Evolutionary conservation across 1,140 invertebrate genomes (phyloP).

Genomic region (Nixonia krombeini): DNA sequence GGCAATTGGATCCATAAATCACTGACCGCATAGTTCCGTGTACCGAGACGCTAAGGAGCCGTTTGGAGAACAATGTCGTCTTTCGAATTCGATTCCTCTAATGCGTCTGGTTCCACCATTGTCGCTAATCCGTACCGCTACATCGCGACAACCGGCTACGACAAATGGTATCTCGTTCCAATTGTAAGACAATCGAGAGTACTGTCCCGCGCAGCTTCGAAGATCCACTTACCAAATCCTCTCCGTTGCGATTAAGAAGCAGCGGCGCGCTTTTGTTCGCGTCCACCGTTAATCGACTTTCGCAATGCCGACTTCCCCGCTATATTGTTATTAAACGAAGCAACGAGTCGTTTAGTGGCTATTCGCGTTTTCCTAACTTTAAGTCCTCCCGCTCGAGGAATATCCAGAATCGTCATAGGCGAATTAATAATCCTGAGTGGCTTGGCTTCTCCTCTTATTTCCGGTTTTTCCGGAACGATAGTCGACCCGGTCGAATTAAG

Average conservation of each 20-base stretch:
- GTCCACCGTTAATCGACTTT: background rate
- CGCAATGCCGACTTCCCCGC: background rate
- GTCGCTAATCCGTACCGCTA: constrained; percentile 25
- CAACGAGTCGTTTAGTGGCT: too few relatives aligned
- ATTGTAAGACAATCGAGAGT: constrained; percentile 30
- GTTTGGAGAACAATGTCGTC: constrained; percentile 31
- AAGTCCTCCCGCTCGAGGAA: too few relatives aligned
- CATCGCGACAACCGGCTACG: constrained; percentile 24
- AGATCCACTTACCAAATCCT: constrained; percentile 15
- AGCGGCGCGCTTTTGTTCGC: background rate
- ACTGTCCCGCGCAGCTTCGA: constrained; percentile 13
- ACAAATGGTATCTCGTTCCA: constrained; percentile 33
- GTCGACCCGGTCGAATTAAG: background rate
- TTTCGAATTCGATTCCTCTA: constrained; percentile 28
- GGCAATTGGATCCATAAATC: constrained; percentile 22
- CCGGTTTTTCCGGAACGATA: too few relatives aligned
- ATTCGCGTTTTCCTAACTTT: too few relatives aligned
- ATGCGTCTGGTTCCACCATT: constrained; percentile 22
- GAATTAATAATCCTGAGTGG: too few relatives aligned
- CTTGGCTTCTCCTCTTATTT: too few relatives aligned
- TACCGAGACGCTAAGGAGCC: constrained; percentile 18
- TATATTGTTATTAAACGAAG: too few relatives aligned
- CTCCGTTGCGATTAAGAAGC: background rate
- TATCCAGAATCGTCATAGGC: too few relatives aligned
- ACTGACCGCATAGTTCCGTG: constrained; percentile 22